Conservation (phyloP, 2,113 vertebrate species). For the Dissostichus mawsoni region DNA sequence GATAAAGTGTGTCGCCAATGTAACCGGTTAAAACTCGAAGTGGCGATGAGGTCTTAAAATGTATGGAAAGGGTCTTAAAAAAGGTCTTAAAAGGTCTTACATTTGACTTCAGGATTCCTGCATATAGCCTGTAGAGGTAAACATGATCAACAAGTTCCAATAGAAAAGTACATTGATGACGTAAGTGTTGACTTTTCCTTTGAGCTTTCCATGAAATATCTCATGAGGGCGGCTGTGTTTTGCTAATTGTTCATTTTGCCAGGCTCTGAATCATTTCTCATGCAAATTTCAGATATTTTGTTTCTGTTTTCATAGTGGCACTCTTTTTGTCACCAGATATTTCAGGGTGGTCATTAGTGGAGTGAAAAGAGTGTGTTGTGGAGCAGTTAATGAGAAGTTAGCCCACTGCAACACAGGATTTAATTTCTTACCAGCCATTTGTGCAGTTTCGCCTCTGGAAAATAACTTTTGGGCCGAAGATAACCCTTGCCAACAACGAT, state of each 20-base stretch:
- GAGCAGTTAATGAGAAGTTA: conserved; percentile 19
- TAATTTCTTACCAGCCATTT: conserved; percentile 8
- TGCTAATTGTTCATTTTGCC: conserved; percentile 4
- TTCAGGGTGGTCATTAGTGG: conserved; percentile 11
- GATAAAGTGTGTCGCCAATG: too few species aligned
- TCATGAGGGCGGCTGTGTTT: background rate
- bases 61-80: too few species aligned
- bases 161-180: conserved; percentile 20
- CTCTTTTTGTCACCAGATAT: background rate
- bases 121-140: background rate
- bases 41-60: too few species aligned
- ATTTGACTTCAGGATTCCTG: conserved; percentile 3
- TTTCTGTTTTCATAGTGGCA: background rate
- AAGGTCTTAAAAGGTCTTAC: too few species aligned
- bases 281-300: background rate
- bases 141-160: conserved; percentile 15
- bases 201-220: conserved; percentile 1
- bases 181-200: background rate
- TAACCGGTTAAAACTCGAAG: too few species aligned
- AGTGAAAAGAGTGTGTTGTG: conserved; percentile 4
- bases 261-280: background rate
- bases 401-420: background rate
- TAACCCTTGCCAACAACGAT: conserved; percentile 1
- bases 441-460: conserved; percentile 1
- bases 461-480: conserved; percentile 38